Evolutionary conservation across 2,888 invertebrate species (phyloP).

Genomic region (Taenaris catops): DNA sequence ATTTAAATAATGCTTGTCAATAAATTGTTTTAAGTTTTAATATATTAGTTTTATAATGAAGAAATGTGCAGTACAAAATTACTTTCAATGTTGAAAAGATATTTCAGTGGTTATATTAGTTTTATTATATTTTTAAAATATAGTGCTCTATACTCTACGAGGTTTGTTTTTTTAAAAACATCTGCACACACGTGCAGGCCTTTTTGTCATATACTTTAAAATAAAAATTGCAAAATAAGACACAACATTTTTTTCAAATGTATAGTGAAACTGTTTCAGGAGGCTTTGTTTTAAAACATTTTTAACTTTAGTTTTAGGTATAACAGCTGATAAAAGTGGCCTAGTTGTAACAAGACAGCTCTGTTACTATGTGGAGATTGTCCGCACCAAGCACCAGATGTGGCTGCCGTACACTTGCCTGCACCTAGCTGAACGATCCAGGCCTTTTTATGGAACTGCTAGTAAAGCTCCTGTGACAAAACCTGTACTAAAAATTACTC

Average conservation of each 20-base stretch:
- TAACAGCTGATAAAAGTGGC: slow-evolving; percentile 47
- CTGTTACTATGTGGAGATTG: slow-evolving; percentile 63
- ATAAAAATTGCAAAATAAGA: too few relatives aligned
- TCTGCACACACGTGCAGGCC: too few relatives aligned
- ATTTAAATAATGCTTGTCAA: too few relatives aligned
- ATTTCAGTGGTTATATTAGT: too few relatives aligned
- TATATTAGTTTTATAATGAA: too few relatives aligned
- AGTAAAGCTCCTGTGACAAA: slow-evolving; percentile 33
- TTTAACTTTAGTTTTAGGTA: slow-evolving; percentile 49
- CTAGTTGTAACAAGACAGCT: slow-evolving; percentile 45
- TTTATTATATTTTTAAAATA: too few relatives aligned
- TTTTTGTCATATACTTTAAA: too few relatives aligned
- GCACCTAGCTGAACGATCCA: slow-evolving; percentile 52
- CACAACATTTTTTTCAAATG: slow-evolving; percentile 7
- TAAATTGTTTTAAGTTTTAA: too few relatives aligned
- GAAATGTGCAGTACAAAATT: too few relatives aligned
- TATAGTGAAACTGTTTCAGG: slow-evolving; percentile 11
- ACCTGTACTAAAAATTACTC: slow-evolving; percentile 24
- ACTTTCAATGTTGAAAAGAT: too few relatives aligned
- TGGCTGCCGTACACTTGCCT: slow-evolving; percentile 67
- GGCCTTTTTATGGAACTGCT: slow-evolving; percentile 62
- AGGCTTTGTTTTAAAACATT: neutral
- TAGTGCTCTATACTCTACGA: too few relatives aligned
- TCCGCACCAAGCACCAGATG: slow-evolving; percentile 41
- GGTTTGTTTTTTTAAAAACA: too few relatives aligned